Base-by-base conservation (phyloP, 2,888 invertebrate species). In the Cylindroiulus punctatus region DNA sequence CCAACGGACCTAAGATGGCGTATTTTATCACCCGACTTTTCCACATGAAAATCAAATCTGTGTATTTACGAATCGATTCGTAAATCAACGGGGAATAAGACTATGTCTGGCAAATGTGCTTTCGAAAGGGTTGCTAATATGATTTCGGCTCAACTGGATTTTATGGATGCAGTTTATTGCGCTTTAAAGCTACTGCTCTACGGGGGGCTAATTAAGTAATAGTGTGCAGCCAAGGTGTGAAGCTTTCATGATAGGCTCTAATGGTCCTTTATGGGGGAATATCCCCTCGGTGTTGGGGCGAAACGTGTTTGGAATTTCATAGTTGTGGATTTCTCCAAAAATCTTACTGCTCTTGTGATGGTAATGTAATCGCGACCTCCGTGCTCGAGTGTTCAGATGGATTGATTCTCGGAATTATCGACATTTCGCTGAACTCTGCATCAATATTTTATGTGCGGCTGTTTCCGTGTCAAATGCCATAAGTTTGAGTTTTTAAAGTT, bases 191-290 rank as follows among this genome's bases (percentile, higher is more conserved):
- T 47, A 47, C 47, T 47, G 47, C 47, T 14, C 47, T 47, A 47
- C 47, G 47, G 47, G 47, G 47, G 47, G 47, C 47, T 47, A 47
- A 47, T 47, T 47, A 47, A 47, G 47, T 47, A 47, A 47, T 47
- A 47, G 47, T 47, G 47, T 47, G 47, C 47, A 47, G 14, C 47
- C 47, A 47, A 47, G 47, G 47, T 47, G 47, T 47, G 47, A 47
- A 47, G 47, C 47, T 47, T 47, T 47, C 47, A 47, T 47, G 47
- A 47, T 47, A 47, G 47, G 47, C 47, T 47, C 47, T 47, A 47
- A 47, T 47, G 47, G 47, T 47, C 47, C 14, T 47, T 47, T 47
- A 47, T 47, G 47, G 14, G 47, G 8, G 47, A 17, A 47, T 8
- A 40, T 8, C 8, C 5, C 40, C 40, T 40, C 40, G 40, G 14